A percentile compares a stretch with the other conserved stretches of the same genome.
Conservation (phyloP, 2,113 vertebrate genomes). For the Gopherus flavomarginatus region DNA sequence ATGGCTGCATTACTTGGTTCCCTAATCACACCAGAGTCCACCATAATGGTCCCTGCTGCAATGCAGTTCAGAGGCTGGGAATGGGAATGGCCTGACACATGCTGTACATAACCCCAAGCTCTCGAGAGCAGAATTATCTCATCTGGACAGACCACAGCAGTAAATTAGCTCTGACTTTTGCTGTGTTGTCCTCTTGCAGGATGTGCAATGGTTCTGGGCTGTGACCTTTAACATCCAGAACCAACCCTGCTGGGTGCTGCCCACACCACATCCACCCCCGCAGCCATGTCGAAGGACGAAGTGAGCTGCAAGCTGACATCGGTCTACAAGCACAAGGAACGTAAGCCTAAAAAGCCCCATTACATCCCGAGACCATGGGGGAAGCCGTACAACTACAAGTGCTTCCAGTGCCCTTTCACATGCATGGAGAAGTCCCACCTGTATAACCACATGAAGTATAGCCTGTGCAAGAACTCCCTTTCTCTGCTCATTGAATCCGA, state of each 20-base stretch:
- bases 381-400: conserved; percentile 99
- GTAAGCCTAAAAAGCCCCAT: conserved; percentile 98
- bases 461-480: conserved; percentile 97
- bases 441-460: conserved; percentile 99
- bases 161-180: background rate
- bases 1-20: background rate
- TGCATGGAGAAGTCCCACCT: conserved; percentile 99
- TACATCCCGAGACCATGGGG: conserved; percentile 97
- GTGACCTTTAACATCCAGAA: background rate
- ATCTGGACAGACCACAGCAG: background rate
- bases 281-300: conserved; percentile 90
- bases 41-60: background rate
- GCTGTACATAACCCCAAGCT: background rate
- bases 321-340: conserved; percentile 89
- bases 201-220: background rate
- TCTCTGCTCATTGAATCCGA: conserved; percentile 94
- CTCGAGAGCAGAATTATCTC: background rate
- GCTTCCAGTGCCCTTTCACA: conserved; percentile 99
- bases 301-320: conserved; percentile 85
- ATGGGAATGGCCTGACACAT: background rate
- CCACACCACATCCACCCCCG: background rate
- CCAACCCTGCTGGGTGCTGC: rapidly evolving
- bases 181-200: conserved; percentile 47
- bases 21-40: background rate
- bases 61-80: rapidly evolving